Base-by-base conservation (phyloP, 2,113 vertebrate genomes). In the Vulpes ferrilata region DNA sequence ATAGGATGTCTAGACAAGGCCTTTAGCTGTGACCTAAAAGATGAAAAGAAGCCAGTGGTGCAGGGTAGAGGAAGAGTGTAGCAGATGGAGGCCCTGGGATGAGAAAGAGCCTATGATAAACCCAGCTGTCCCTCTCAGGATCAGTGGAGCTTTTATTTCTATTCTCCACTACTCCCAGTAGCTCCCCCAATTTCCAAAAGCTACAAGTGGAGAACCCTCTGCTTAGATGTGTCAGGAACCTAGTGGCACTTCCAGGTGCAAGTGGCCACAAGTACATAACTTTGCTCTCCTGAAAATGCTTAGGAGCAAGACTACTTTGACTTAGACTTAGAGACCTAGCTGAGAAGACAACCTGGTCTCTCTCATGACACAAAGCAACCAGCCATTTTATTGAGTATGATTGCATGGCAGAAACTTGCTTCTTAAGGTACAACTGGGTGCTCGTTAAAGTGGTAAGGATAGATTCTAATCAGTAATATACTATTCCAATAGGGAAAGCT, bases 261-360 rank as follows among this genome's bases (percentile, higher is more conserved):
- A 7, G 51, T 83, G 38, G 25, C 4, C 22, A 30, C 30, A 59
- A 43, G 10, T 30, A 38, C 2, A 6, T n/a, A 69, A 23, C 10
- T 91, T 30, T 91, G 71, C 51, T 65, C n/a, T 95, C 71, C 57
- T 62, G 57, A 65, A 85, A 90, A 78, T 78, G 23, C 51, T 92
- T 57, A 89, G 27, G 51, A 82, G 11, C n/a, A 30, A n/a, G 53
- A n/a, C 15, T 67, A 30, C 65, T 81, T 93, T 87, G 35, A 82
- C 25, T 71, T 35, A 55, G 55, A 84, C 8, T 15, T 53, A 43
- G 27, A 64, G 55, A 78, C 13, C 7, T 55, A 53, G 22, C 22
- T 67, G 48, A 92, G n/a, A 91, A 60, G 43, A 82, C 20, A 83
- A 57, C 25, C 43, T n/a, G 64, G 43, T 55, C 13, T 80, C 73